Evolutionary conservation across 2,113 vertebrate species (phyloP).

Genomic region (Alaudala cheleensis): DNA sequence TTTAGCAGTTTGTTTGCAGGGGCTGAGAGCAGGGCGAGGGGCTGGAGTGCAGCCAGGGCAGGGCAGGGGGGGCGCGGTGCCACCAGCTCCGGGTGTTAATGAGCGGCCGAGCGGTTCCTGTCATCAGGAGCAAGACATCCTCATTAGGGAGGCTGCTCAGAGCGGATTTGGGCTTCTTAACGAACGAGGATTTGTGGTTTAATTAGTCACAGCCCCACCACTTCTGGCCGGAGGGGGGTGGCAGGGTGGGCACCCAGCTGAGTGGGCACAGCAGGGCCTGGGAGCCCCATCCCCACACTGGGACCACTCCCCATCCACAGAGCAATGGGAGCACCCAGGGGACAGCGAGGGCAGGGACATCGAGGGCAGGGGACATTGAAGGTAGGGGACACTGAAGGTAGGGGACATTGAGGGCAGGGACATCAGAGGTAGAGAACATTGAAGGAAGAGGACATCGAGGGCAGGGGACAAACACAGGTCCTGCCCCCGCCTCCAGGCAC

Average conservation of each 20-base stretch:
- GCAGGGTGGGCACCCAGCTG: background rate
- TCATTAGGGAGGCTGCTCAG: constrained; percentile 58
- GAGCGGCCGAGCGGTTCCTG: background rate
- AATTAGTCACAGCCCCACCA: background rate
- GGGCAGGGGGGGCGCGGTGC: background rate
- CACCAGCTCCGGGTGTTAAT: constrained; percentile 30
- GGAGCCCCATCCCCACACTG: accelerated
- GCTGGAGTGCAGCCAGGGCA: background rate
- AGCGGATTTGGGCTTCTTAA: constrained; percentile 59
- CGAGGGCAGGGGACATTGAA: background rate
- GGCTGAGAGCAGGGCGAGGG: background rate
- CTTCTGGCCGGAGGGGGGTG: background rate
- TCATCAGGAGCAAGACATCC: background rate
- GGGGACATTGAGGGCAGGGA: background rate
- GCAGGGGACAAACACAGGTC: background rate
- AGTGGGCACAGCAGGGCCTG: background rate
- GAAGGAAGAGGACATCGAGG: background rate
- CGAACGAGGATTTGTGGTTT: constrained; percentile 40
- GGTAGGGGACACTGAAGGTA: background rate
- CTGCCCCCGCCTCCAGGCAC: background rate
- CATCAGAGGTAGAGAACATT: background rate
- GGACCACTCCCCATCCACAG: background rate
- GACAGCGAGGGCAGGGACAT: background rate
- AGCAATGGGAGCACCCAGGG: accelerated
- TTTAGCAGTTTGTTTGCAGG: background rate